phyloP scores from a whole-genome alignment of 2,888 invertebrate species.

The Tuberolachnus salignus region DNA sequence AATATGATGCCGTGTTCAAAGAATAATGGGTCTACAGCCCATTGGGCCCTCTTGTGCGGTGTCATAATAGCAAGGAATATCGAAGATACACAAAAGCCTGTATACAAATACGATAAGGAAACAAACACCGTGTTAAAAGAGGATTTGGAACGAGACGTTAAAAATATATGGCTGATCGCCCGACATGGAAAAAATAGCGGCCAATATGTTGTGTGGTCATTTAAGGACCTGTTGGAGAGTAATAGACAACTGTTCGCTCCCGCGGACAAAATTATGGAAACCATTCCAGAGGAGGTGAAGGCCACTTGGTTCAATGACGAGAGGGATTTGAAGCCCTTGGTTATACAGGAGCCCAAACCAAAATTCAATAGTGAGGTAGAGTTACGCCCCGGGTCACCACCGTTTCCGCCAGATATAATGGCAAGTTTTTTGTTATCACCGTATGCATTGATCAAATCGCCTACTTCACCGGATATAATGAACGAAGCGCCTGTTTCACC shows the following conservation, averaged over 20 bases:
- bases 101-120: neutral
- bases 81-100: neutral
- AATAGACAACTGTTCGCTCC: neutral
- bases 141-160: neutral
- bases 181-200: neutral
- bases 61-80: slow-evolving; percentile 4
- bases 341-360: too few species aligned
- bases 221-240: neutral
- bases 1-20: neutral
- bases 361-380: too few species aligned
- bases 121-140: neutral
- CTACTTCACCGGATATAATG: too few species aligned
- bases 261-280: neutral
- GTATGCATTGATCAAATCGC: too few species aligned
- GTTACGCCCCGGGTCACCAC: too few species aligned
- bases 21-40: neutral
- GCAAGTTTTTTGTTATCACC: too few species aligned
- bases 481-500: too few species aligned
- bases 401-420: too few species aligned
- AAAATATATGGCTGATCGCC: slow-evolving; percentile 7
- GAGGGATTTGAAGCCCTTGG: neutral
- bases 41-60: slow-evolving; percentile 33
- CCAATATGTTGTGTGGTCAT: slow-evolving; percentile 4
- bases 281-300: neutral
- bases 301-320: neutral